A percentile compares a stretch with the other conserved stretches of the same genome.
These are phyloP conservation scores for Anthopleura sola DNA, from an alignment of 64 coral and sea anemone genomes.

Conservation along the genomic window DNA sequence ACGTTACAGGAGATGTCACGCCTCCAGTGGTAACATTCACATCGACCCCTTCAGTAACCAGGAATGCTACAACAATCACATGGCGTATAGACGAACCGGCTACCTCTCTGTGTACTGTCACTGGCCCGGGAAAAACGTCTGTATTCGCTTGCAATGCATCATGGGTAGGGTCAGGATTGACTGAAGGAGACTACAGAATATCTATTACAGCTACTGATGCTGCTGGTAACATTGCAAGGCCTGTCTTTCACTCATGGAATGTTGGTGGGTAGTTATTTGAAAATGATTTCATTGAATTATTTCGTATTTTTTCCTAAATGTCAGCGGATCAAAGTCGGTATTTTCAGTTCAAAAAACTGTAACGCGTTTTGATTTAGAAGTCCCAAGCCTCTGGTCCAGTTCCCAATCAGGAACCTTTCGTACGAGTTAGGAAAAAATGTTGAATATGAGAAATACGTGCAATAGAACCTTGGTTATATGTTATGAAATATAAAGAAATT, in stretches of 20 bases:
- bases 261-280: slow-evolving; percentile 55
- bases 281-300: too few species aligned
- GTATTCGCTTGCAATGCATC: slow-evolving; percentile 46
- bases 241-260: slow-evolving; percentile 71
- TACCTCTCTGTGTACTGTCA: slow-evolving; percentile 57
- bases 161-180: slow-evolving; percentile 61
- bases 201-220: slow-evolving; percentile 64
- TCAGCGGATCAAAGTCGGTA: too few species aligned
- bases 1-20: slow-evolving; percentile 27
- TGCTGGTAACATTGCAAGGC: slow-evolving; percentile 61
- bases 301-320: too few species aligned
- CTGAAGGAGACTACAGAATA: slow-evolving; percentile 69
- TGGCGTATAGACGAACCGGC: slow-evolving; percentile 65
- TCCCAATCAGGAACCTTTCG: too few species aligned
- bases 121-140: slow-evolving; percentile 50
- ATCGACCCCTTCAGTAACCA: slow-evolving; percentile 35
- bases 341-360: too few species aligned
- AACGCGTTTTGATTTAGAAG: too few species aligned
- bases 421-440: too few species aligned
- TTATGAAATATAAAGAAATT: too few species aligned
- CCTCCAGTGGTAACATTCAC: slow-evolving; percentile 46
- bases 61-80: slow-evolving; percentile 43
- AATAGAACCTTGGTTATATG: too few species aligned
- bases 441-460: too few species aligned
- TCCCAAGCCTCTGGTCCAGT: too few species aligned